Evolutionary conservation across 2,888 invertebrate species (phyloP).

Genomic region (Lamellibrachia columna): DNA sequence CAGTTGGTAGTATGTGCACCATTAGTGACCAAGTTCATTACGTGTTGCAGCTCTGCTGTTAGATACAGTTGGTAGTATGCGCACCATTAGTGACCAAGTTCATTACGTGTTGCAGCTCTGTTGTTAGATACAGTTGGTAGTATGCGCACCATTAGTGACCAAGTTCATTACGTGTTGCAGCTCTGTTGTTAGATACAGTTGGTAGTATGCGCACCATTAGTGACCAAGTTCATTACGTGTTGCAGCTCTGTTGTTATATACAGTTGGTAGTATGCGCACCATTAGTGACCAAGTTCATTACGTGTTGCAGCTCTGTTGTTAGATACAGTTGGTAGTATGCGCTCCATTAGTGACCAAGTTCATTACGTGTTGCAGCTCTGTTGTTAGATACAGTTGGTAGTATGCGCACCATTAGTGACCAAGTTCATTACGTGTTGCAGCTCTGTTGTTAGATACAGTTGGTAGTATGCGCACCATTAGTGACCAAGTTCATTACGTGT

Average conservation of each 20-base stretch:
- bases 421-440: background rate
- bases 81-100: background rate
- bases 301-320: background rate
- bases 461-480: background rate
- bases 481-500: background rate
- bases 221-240: background rate
- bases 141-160: background rate
- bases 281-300: background rate
- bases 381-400: background rate
- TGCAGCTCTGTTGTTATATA: background rate
- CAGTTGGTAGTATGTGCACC: background rate
- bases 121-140: background rate
- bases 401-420: background rate
- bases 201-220: background rate
- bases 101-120: background rate
- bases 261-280: background rate
- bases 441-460: background rate
- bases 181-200: background rate
- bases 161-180: background rate
- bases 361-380: background rate
- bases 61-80: background rate
- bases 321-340: background rate
- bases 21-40: background rate
- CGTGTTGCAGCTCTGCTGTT: background rate
- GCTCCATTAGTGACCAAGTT: background rate